Evolutionary conservation across 2,797 vertebrate species (phyloP).

Genomic region (Okamejei kenojei): DNA sequence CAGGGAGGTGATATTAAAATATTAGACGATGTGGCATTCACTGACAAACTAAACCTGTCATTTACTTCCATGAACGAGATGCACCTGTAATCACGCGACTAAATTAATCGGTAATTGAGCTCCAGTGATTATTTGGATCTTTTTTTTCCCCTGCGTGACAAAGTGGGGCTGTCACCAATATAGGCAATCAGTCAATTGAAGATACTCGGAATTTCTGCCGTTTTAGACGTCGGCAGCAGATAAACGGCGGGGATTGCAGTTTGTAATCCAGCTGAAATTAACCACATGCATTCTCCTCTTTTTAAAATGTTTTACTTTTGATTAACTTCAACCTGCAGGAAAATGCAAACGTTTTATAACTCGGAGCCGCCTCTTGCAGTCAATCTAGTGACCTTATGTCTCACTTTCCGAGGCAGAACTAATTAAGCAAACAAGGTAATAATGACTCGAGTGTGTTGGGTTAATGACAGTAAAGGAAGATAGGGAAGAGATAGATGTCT

Average conservation of each 20-base stretch:
- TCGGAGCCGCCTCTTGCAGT: background rate
- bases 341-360: background rate
- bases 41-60: background rate
- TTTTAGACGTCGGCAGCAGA: background rate
- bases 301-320: background rate
- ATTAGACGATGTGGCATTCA: background rate
- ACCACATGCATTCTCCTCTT: background rate
- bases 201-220: background rate
- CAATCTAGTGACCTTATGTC: background rate
- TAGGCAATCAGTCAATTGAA: background rate
- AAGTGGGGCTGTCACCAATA: background rate
- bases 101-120: background rate
- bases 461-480: background rate
- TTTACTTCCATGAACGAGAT: background rate
- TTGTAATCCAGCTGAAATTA: background rate
- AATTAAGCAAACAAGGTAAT: constrained; percentile 3
- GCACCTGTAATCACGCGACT: background rate
- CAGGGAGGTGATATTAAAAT: constrained; percentile 16
- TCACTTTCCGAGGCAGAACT: background rate
- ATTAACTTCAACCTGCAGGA: background rate
- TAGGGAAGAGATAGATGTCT: background rate
- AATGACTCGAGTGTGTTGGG: background rate
- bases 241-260: background rate
- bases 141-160: too few species aligned
- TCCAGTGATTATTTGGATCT: background rate